These are phyloP conservation scores for Strix uralensis DNA, from an alignment of 2,113 vertebrate species.

Conservation along the genomic window DNA sequence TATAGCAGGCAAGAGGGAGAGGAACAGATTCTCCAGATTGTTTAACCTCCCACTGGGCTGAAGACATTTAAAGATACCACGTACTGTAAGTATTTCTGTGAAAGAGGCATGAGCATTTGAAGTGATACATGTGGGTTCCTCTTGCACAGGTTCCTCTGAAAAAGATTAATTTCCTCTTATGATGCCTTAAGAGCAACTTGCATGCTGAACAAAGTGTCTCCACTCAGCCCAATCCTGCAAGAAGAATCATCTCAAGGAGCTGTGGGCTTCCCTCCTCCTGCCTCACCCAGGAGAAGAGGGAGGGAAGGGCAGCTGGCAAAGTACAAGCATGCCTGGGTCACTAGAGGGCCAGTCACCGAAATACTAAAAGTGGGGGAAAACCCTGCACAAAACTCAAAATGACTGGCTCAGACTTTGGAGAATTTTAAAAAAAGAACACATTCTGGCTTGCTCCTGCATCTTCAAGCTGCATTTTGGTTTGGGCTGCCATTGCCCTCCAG, in stretches of 20 bases:
- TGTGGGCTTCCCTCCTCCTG: neutral
- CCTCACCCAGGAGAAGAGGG: neutral
- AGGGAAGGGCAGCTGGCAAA: neutral
- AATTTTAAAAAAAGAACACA: neutral
- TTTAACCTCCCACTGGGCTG: neutral
- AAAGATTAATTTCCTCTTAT: neutral
- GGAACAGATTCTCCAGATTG: neutral
- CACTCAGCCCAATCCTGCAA: neutral
- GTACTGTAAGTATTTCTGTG: rapidly evolving
- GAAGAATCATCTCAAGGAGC: neutral
- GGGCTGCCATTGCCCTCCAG: neutral
- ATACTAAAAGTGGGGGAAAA: neutral
- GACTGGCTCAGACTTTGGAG: neutral
- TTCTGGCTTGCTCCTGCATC: neutral
- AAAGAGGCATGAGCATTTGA: neutral
- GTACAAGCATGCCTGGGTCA: neutral
- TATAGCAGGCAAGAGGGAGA: neutral
- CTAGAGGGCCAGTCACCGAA: neutral
- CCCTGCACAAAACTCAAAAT: neutral
- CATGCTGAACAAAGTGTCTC: neutral
- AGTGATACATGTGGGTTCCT: neutral
- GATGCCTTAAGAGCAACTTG: neutral
- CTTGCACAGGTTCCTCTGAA: neutral
- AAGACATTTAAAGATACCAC: neutral
- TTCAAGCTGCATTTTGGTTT: neutral